Evolutionary conservation across 1,140 invertebrate genomes (phyloP).

Genomic region (Oppia nitens): DNA sequence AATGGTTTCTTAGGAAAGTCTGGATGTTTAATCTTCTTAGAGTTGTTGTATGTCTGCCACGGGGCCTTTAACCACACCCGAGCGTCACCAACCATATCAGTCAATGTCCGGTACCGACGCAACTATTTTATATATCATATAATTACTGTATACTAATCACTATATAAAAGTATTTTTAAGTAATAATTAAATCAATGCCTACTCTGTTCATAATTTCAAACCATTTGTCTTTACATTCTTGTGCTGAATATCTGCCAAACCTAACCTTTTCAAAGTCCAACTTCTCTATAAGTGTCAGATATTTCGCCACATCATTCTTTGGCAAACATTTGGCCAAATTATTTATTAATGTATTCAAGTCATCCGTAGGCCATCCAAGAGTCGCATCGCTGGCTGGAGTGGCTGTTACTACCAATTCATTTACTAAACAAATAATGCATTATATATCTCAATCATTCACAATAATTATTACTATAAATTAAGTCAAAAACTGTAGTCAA

Average conservation of each 20-base stretch:
- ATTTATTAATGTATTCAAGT: constrained; percentile 20
- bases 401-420: background rate
- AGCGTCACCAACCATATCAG: constrained; percentile 33
- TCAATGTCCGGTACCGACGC: constrained; percentile 31
- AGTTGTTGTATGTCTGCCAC: constrained; percentile 29
- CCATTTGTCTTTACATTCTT: constrained; percentile 33
- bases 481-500: background rate
- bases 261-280: constrained; percentile 22
- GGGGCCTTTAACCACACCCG: constrained; percentile 31
- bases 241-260: constrained; percentile 22
- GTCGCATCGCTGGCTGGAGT: background rate
- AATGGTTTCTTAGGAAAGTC: constrained; percentile 34
- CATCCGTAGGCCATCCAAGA: constrained; percentile 18
- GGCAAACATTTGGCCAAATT: constrained; percentile 19
- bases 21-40: constrained; percentile 30
- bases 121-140: too few species aligned
- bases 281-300: constrained; percentile 20
- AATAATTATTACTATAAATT: background rate
- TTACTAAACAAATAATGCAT: background rate
- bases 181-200: constrained; percentile 6
- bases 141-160: too few species aligned
- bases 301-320: constrained; percentile 22
- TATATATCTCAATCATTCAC: background rate
- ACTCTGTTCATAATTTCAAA: constrained; percentile 23
- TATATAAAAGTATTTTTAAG: too few species aligned